phyloP scores from a whole-genome alignment of 2,888 invertebrate species.

The Chaitophorus viminalis region DNA sequence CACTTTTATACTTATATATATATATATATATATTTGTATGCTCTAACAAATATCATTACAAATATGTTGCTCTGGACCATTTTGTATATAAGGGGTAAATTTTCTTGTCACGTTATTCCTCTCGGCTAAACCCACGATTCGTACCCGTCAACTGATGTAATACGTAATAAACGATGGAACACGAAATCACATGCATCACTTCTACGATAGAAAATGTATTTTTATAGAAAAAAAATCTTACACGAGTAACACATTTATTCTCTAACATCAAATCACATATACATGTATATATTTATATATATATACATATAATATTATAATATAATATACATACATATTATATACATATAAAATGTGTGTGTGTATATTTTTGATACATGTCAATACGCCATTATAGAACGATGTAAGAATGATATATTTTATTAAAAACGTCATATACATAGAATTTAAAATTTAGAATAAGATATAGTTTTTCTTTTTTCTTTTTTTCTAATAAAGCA shows the following conservation, averaged over 20 bases:
- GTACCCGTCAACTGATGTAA: background rate
- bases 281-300: too few species aligned
- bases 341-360: background rate
- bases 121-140: background rate
- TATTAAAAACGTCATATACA: too few species aligned
- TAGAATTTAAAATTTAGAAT: too few species aligned
- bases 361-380: background rate
- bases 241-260: background rate
- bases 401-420: too few species aligned
- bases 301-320: too few species aligned
- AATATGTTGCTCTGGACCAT: background rate
- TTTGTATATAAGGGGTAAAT: slow-evolving; percentile 16
- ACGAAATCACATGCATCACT: background rate
- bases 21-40: background rate
- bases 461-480: background rate
- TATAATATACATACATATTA: too few species aligned
- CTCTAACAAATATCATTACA: slow-evolving; percentile 7
- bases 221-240: background rate
- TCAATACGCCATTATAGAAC: too few species aligned
- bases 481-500: too few species aligned
- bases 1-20: background rate
- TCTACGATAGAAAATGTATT: background rate
- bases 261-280: background rate
- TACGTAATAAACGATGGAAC: background rate
- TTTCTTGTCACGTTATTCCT: slow-evolving; percentile 22